Evolutionary conservation across 2,888 invertebrate genomes (phyloP), one percentile per base, ranked within the genome.

Genomic region (Pocota personata): DNA sequence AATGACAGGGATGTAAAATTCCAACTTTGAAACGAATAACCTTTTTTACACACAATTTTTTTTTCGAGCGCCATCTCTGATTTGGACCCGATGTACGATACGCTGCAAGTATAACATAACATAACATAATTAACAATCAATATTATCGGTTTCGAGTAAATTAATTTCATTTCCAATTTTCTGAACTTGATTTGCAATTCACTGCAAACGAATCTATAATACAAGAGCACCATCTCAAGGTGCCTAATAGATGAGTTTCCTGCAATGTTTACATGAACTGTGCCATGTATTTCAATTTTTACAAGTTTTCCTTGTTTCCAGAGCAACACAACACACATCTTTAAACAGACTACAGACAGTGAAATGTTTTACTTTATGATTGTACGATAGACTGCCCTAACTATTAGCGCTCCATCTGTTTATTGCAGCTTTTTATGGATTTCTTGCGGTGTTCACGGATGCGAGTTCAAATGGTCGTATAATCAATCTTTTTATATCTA

Each of bases 401-500:
- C 52, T 30, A 27, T 27, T 32, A 32, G 50, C 50, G n/a, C 14
- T 37, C 10, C 52, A 58, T 62, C 32, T 77, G 67, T 77, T 77
- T 67, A 67, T 52, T 40, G 48, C 30, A 52, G 19, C 19, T 37
- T 40, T 69, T 77, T 52, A 77, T 77, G 50, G 69, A 43, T 52
- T 37, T 69, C 21, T 60, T 69, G 69, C 14, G 77, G 69, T 50
- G 8, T 43, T 48, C n/a, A 21, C 14, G 46, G 48, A 58, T 48
- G 24, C 40, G 14, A 50, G 35, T 50, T 32, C 27, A 32, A 58
- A 57, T 46, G 30, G 32, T 46, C 57, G 40, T 64, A 16, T 55
- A 64, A 69, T 57, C 52, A 73, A 55, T 75, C 37, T 46, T 48
- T 48, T 48, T 37, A 48, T 35, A 32, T 67, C 35, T 71, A 12